Percentiles rank a stretch among this genome's conserved stretches.
These are phyloP conservation scores for Phrynosoma blainvillii DNA, from an alignment of 2,113 vertebrate genomes.

Conservation along the genomic window DNA sequence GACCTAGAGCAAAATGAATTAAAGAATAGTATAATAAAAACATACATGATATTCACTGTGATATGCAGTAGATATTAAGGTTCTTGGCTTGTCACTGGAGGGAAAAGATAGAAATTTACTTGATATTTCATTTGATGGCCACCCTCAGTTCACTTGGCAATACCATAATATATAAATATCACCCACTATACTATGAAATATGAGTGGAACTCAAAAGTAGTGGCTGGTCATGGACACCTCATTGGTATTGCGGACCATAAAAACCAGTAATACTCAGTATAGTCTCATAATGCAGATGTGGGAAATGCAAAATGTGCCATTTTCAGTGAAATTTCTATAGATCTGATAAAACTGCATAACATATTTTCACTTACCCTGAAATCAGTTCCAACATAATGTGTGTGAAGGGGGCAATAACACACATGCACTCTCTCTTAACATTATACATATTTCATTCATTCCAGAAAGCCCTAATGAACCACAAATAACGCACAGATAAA, in stretches of 20 bases:
- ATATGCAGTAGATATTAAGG: not conserved
- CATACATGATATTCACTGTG: not conserved
- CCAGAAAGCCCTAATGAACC: no score
- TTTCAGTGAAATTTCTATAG: not conserved
- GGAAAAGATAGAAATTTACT: not conserved
- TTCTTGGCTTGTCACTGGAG: not conserved
- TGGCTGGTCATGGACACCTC: not conserved
- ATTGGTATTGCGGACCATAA: not conserved
- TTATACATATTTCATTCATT: no score
- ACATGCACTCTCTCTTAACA: no score
- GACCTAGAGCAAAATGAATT: slow-evolving; percentile 77
- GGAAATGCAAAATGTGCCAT: not conserved
- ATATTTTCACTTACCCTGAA: not conserved
- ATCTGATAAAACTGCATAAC: not conserved
- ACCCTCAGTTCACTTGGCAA: not conserved
- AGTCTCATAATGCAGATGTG: not conserved
- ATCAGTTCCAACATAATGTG: not conserved
- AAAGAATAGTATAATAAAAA: slow-evolving; percentile 21
- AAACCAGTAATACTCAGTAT: not conserved
- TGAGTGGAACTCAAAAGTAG: not conserved
- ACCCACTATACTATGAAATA: not conserved
- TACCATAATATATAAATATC: not conserved
- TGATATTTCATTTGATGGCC: not conserved
- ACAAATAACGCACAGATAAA: no score
- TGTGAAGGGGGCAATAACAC: no score